phyloP scores from a whole-genome alignment of 37 sponge, comb jelly and placozoan species.

The Spongia lamella region DNA sequence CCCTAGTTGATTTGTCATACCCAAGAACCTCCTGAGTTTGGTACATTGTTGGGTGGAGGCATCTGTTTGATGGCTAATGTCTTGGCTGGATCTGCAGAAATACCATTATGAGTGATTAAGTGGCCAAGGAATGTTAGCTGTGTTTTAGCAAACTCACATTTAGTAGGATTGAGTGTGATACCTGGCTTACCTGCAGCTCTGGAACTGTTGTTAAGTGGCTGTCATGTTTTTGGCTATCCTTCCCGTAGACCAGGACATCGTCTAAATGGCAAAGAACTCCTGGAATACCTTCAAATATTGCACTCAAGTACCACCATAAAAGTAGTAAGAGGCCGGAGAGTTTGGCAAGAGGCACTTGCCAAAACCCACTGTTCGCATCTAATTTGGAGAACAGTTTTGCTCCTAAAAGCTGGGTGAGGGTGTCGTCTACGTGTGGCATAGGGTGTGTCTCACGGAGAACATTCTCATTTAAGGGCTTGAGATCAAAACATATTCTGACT shows the following conservation, averaged over 20 bases:
- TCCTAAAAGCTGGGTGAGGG: constrained; percentile 24
- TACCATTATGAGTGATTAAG: background rate
- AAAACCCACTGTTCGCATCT: constrained; percentile 31
- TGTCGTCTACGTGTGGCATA: constrained; percentile 30
- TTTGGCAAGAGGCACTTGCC: constrained; percentile 36
- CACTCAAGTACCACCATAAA: no score
- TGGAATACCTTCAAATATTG: background rate
- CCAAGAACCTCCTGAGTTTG: no score
- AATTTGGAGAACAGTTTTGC: no score
- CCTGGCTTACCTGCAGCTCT: background rate
- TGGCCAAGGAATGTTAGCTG: background rate
- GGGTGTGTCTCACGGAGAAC: constrained; percentile 12
- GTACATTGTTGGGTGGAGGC: no score
- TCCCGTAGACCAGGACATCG: constrained; percentile 12
- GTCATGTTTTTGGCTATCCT: constrained; percentile 3
- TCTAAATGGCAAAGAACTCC: constrained; percentile 11
- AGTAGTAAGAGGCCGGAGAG: constrained; percentile 6
- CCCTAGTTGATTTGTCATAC: no score
- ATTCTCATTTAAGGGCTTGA: no score
- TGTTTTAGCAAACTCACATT: no score
- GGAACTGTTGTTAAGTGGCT: background rate
- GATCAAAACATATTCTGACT: constrained; percentile 30
- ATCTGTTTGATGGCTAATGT: no score
- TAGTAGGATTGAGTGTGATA: constrained; percentile 8
- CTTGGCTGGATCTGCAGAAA: no score